Conservation (phyloP, 2,113 vertebrate species). For the Campylomormyrus numenius region DNA sequence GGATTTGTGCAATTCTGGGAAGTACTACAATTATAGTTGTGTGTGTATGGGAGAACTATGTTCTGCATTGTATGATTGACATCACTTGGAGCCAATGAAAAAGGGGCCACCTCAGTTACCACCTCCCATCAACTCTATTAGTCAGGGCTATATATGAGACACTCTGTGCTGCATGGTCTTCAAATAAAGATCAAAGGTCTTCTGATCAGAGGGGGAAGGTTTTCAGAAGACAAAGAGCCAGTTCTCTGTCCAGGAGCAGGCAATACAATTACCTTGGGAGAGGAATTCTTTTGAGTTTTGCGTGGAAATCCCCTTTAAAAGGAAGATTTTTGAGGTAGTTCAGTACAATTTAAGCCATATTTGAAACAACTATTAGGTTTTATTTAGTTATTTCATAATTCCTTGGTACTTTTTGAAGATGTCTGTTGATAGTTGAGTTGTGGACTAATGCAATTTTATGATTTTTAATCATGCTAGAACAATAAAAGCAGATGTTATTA, state of each 20-base stretch:
- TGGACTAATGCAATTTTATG: not conserved
- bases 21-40: not conserved
- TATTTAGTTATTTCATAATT: not conserved
- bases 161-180: not conserved
- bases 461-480: not conserved
- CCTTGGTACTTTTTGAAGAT: not conserved
- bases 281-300: not conserved
- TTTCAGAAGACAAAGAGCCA: not conserved
- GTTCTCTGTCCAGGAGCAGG: conserved; percentile 28
- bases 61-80: not conserved
- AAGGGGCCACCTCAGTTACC: not conserved
- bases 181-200: not conserved
- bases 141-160: not conserved
- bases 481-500: not conserved
- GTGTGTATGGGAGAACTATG: not conserved
- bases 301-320: not conserved
- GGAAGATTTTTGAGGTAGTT: not conserved
- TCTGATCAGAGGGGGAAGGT: not conserved
- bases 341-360: not conserved
- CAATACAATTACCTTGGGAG: not conserved
- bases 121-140: not conserved
- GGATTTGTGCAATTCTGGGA: not conserved
- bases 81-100: not conserved
- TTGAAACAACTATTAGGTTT: not conserved
- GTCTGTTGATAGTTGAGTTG: not conserved